Conservation (phyloP, 2,888 invertebrate genomes). For the Drosophila bunnanda region DNA sequence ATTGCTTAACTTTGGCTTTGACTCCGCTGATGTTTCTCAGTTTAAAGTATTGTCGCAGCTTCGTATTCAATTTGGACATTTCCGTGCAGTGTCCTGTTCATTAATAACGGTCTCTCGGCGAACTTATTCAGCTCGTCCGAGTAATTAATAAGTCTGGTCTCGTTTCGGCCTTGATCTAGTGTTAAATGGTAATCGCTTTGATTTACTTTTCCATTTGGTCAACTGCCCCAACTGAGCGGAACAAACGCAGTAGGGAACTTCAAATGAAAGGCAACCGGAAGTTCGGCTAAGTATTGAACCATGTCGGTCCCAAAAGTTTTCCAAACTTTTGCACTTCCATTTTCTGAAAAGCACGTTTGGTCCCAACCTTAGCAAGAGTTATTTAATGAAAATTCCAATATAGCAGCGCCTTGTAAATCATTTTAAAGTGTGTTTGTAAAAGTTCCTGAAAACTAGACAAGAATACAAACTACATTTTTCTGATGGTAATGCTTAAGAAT, state of each 20-base stretch:
- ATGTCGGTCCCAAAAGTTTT: slow-evolving; percentile 38
- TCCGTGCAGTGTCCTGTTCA: slow-evolving; percentile 11
- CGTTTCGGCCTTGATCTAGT: slow-evolving; percentile 30
- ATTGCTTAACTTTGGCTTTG: slow-evolving; percentile 12
- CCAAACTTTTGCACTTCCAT: slow-evolving; percentile 55
- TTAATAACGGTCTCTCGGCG: slow-evolving; percentile 36
- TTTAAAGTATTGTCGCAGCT: not conserved
- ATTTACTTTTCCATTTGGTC: slow-evolving; percentile 62
- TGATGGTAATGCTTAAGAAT: no score
- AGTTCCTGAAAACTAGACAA: not conserved
- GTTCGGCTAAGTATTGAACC: slow-evolving; percentile 38
- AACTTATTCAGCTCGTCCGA: slow-evolving; percentile 54
- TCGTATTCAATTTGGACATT: slow-evolving; percentile 15
- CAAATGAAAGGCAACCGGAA: slow-evolving; percentile 60
- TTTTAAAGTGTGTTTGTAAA: not conserved
- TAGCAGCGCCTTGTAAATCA: not conserved
- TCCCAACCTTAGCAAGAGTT: slow-evolving; percentile 6
- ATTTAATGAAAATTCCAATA: slow-evolving; percentile 8
- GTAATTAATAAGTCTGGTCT: slow-evolving; percentile 62
- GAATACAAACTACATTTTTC: not conserved
- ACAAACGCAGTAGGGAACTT: slow-evolving; percentile 52
- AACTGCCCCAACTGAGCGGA: slow-evolving; percentile 44
- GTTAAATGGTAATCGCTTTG: slow-evolving; percentile 48
- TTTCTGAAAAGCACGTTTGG: slow-evolving; percentile 19
- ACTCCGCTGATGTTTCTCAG: not conserved